Conservation (phyloP, 2,888 invertebrate genomes). For the Megaustenia siamemsis region DNA sequence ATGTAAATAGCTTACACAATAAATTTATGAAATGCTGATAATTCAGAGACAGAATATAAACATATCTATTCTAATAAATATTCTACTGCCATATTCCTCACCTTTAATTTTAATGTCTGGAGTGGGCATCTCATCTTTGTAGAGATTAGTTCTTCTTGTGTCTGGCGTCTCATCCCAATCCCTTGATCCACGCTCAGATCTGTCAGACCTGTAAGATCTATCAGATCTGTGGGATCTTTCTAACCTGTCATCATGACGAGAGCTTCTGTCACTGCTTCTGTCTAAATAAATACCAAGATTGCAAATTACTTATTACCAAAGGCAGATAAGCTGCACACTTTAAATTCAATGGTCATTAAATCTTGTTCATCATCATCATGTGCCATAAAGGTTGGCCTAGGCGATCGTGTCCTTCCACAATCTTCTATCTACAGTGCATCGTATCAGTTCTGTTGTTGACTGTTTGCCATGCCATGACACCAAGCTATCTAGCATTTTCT, state of each 20-base stretch:
- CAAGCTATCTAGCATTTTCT: no score
- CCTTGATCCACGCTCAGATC: constrained; percentile 64
- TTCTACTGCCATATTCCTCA: neutral
- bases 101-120: constrained; percentile 82
- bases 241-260: constrained; percentile 48
- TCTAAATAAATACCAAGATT: constrained; percentile 27
- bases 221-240: constrained; percentile 44
- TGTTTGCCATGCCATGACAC: no score
- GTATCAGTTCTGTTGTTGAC: no score
- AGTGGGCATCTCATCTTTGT: constrained; percentile 91
- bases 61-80: neutral
- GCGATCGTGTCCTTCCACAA: no score
- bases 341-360: no score
- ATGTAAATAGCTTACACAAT: no score
- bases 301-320: neutral
- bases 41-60: neutral
- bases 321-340: no score
- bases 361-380: no score
- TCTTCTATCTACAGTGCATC: no score
- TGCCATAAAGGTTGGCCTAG: no score
- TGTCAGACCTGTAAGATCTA: constrained; percentile 52
- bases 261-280: constrained; percentile 64
- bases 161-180: constrained; percentile 79
- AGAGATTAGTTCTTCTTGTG: constrained; percentile 64
- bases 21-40: no score